Evolutionary conservation across 2,888 invertebrate genomes (phyloP), one percentile per base, ranked within the genome.

Genomic region (Drosophila nigricruria): DNA sequence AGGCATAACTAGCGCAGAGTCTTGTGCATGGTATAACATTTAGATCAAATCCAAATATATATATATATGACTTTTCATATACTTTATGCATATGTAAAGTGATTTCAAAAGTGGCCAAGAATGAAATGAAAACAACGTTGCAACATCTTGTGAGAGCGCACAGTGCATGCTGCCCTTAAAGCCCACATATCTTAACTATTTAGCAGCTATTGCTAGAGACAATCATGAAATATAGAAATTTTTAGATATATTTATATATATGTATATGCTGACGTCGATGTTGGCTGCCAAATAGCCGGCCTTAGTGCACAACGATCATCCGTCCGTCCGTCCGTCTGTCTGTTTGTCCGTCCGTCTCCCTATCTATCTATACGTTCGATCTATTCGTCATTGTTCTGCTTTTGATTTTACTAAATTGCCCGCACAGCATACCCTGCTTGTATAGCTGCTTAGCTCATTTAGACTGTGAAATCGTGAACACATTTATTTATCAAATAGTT

Each of bases 321-420:
- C 53, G 50, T 62, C 63, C 50, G 40, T 47, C 59, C 34, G 45
- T 77, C 59, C 43, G 47, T 50, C 73, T 23, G 40, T 36, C 67
- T 32, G 6, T 30, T 30, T 8, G 9, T 52, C 60, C 45, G 59
- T 67, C 64, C 45, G 47, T 65, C 61, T 63, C 47, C 49, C 50
- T 32, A 63, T 47, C 50, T 56, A 49, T 36, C 70, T 56, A 57
- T 69, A 61, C 63, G 61, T 77, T 66, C 81, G 65, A 78, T 67
- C 49, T 78, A 82, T 88, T 82, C 88, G 88, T 88, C 82, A 88
- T 84, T 82, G 85, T 74, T 82, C 82, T 68, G 74, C 65, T 75
- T 75, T 69, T 67, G 50, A 61, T 66, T 57, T 36, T 18, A 57
- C 53, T 32, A 42, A 56, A 20, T 54, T 27, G 18, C 20, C 12